Conservation (phyloP, 2,888 invertebrate species). For the Amiota minor region DNA sequence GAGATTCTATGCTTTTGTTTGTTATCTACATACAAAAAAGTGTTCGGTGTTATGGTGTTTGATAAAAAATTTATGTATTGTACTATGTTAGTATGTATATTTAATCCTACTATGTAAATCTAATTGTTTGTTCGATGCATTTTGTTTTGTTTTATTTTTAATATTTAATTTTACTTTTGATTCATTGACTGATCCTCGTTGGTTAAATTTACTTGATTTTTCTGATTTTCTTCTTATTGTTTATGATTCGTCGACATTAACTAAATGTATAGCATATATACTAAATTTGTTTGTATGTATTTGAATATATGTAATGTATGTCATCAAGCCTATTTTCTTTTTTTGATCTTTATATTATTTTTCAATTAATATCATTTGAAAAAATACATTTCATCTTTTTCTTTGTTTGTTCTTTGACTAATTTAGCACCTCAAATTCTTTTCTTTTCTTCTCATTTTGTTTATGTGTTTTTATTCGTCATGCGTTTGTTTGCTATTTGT, state of each 20-base stretch:
- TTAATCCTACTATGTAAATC: constrained; percentile 46
- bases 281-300: constrained; percentile 18
- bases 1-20: not conserved
- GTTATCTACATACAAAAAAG: constrained; percentile 12
- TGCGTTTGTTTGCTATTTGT: too few relatives aligned
- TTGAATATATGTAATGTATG: not conserved
- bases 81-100: too few relatives aligned
- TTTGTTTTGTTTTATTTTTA: not conserved
- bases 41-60: not conserved
- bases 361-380: constrained; percentile 26
- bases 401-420: constrained; percentile 49
- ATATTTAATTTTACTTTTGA: constrained; percentile 53
- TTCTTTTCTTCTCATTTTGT: too few relatives aligned
- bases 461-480: constrained; percentile 43
- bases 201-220: constrained; percentile 49
- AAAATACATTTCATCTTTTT: constrained; percentile 45
- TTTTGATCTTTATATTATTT: constrained; percentile 41
- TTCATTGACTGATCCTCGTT: constrained; percentile 64
- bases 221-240: constrained; percentile 7
- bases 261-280: not conserved
- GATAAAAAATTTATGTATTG: not conserved
- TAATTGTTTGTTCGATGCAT: constrained; percentile 59
- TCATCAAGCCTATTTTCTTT: not conserved
- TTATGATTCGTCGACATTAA: constrained; percentile 12
- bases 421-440: constrained; percentile 65